Conservation (phyloP, 2,888 invertebrate genomes). For the Cyrtodaria siliqua region DNA sequence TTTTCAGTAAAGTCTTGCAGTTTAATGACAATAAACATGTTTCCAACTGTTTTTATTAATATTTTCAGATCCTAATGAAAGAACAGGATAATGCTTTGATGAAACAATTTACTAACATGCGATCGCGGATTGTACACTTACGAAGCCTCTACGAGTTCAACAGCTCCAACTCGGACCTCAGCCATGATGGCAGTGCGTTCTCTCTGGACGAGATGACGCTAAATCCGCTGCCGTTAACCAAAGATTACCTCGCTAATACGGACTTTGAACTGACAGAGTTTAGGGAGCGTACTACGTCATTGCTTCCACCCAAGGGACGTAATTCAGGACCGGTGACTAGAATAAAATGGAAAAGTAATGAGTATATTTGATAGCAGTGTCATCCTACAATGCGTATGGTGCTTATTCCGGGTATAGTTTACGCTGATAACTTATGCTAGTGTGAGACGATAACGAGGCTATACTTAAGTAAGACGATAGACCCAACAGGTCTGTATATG, state of each 20-base stretch:
- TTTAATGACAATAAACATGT: too few relatives aligned
- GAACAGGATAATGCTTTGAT: constrained; percentile 77
- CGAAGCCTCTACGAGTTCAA: constrained; percentile 69
- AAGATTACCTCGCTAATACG: constrained; percentile 41
- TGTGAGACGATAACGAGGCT: too few relatives aligned
- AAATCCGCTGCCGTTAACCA: constrained; percentile 36
- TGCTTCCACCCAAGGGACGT: constrained; percentile 63
- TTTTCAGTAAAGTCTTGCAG: too few relatives aligned
- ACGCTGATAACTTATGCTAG: too few relatives aligned
- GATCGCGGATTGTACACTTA: constrained; percentile 75
- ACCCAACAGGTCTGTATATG: too few relatives aligned
- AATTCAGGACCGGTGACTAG: constrained; percentile 60
- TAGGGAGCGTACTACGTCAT: constrained; percentile 65
- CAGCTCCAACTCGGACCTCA: constrained; percentile 73
- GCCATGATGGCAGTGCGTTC: constrained; percentile 72
- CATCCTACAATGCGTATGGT: too few relatives aligned
- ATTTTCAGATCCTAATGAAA: constrained; percentile 75
- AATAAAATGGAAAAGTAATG: constrained; percentile 76
- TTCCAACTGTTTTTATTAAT: constrained; percentile 1
- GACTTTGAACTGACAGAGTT: constrained; percentile 67
- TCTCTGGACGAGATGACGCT: constrained; percentile 70
- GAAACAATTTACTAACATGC: constrained; percentile 76
- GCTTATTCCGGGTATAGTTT: too few relatives aligned
- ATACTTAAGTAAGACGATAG: too few relatives aligned
- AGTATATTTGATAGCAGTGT: constrained; percentile 71